A percentile compares a stretch with the other conserved stretches of the same genome.
phyloP scores from a whole-genome alignment of 2,888 invertebrate species.

The Aphidius colemani region DNA sequence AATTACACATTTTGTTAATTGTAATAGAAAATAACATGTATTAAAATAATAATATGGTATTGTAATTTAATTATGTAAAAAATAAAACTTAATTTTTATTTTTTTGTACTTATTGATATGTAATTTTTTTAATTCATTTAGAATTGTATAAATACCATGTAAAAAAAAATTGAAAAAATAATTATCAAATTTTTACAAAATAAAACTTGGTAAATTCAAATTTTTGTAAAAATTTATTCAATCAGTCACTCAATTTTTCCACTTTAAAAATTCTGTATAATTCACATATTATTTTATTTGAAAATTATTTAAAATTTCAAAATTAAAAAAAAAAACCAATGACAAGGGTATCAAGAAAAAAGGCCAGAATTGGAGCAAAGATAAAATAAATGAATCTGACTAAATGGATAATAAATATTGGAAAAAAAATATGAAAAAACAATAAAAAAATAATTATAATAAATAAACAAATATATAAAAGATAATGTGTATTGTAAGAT shows the following conservation, averaged over 20 bases:
- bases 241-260: too few species aligned
- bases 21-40: slow-evolving; percentile 54
- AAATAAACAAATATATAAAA: slow-evolving; percentile 50
- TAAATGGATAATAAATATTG: too few species aligned
- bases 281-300: slow-evolving; percentile 8
- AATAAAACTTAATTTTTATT: slow-evolving; percentile 45
- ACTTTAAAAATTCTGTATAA: too few species aligned
- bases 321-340: slow-evolving; percentile 10
- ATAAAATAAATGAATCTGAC: slow-evolving; percentile 47
- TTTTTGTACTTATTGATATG: slow-evolving; percentile 29
- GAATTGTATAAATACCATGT: slow-evolving; percentile 16
- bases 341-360: slow-evolving; percentile 53
- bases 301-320: neutral
- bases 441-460: slow-evolving; percentile 42
- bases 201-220: neutral
- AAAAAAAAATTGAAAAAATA: slow-evolving; percentile 14
- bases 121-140: slow-evolving; percentile 28
- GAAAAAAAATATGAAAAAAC: slow-evolving; percentile 36
- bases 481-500: slow-evolving; percentile 57
- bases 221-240: too few species aligned
- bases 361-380: slow-evolving; percentile 39
- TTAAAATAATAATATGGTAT: slow-evolving; percentile 54
- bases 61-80: slow-evolving; percentile 44
- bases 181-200: slow-evolving; percentile 3
- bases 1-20: slow-evolving; percentile 47